Evolutionary conservation across 1,140 invertebrate species (phyloP), one percentile per base, ranked within the genome.

Genomic region (Drosophila leontia): DNA sequence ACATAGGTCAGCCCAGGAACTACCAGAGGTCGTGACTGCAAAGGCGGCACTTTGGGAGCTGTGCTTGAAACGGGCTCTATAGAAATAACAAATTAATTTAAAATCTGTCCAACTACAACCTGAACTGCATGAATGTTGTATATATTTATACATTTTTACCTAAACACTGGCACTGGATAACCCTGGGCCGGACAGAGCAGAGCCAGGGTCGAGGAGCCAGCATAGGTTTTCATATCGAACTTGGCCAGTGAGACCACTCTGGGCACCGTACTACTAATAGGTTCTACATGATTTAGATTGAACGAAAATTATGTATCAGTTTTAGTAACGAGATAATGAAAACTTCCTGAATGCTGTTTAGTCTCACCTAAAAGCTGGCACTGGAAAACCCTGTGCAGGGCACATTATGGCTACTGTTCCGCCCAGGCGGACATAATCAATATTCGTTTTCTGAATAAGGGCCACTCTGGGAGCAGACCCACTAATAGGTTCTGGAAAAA

Each of bases 141-240:
- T 29, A 32, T 5, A 3, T 23, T 37, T 9, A 5, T 9, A 0
- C 1, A 17, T 3, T 93, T 93, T 90, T 84, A 95, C 95, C 95
- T 95, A 94, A 94, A 94, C 74, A 93, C 93, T 26, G 95, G 94
- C 76, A 94, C 94, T 63, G 96, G 96, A 93, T 94, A 96, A 56
- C 95, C 96, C 93, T 97, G 96, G 61, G 95, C 95, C 91, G 95
- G 96, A 87, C 96, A 96, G 15, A 96, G 92, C 42, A 96, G 95
- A 26, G 85, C 80, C 41, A 90, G 44, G 35, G 48, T 93, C 82
- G 51, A 91, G 4, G 65, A 67, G n/a, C 80, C 95, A 58, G 94
- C 58, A 56, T 82, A 94, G 57, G 95, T 94, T 93, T 95, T 96
- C 80, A 83, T 90, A 78, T 90, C 81, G 37, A 80, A 94, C 93